phyloP scores from a whole-genome alignment of 2,797 vertebrate genomes.

The Chanos chanos region DNA sequence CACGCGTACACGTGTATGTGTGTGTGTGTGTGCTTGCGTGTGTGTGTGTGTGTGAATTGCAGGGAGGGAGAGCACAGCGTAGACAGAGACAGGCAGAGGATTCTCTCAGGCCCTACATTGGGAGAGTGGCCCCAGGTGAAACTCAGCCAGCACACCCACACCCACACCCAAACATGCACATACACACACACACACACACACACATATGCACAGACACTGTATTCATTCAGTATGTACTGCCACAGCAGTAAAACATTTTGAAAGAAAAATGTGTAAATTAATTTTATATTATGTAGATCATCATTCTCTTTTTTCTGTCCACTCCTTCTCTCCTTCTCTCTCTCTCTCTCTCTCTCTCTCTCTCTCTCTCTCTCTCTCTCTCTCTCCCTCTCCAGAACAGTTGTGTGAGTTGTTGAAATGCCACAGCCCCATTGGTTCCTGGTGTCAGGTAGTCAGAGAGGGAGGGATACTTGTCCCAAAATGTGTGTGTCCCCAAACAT shows the following conservation, averaged over 20 bases:
- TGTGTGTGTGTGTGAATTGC: conserved; percentile 9
- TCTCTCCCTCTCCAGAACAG: conserved; percentile 44
- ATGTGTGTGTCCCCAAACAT: conserved; percentile 60
- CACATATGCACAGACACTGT: background rate
- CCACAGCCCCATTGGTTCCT: conserved; percentile 61
- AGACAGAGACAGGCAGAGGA: conserved; percentile 69
- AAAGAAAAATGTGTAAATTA: too few species aligned
- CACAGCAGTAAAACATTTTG: too few species aligned
- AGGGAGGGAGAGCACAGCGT: conserved; percentile 65
- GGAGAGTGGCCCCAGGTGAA: conserved; percentile 69
- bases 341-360: background rate
- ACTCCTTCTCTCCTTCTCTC: background rate
- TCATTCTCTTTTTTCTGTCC: too few species aligned
- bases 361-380: background rate
- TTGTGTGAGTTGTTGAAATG: conserved; percentile 66
- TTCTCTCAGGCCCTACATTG: conserved; percentile 64
- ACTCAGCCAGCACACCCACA: too few species aligned
- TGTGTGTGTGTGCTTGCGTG: conserved; percentile 15
- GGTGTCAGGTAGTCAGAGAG: conserved; percentile 58
- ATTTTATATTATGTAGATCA: too few species aligned
- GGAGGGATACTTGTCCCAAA: conserved; percentile 53
- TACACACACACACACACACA: background rate
- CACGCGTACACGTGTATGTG: too few species aligned
- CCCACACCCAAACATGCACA: background rate
- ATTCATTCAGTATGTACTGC: too few species aligned